Base-by-base conservation (phyloP, 2,113 vertebrate species). In the Pyxicephalus adspersus region DNA sequence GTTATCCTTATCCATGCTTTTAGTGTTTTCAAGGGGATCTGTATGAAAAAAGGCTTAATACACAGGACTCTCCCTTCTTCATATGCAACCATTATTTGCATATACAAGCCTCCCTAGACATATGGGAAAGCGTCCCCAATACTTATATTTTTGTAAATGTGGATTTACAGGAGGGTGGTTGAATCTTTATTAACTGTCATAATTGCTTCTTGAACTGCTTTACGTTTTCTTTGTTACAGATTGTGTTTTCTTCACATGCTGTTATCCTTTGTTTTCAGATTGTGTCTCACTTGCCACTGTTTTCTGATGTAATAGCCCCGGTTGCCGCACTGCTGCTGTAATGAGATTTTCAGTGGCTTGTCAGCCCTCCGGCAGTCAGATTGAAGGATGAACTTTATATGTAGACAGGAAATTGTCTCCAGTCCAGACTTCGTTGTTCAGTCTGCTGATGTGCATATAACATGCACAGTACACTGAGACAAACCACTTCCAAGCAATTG, bases 361-460 rank as follows among this genome's bases (percentile, higher is more conserved):
- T 83, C 86, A 86, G 84, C 79, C 86, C 87, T 87, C 65, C 83
- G 82, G 84, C 83, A 72, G 80, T 71, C 1, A 57, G 78, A 88
- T 87, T 84, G 76, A 87, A 84, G 86, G 89, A 83, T 82, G 85
- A 85, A 86, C 84, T 84, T 85, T 70, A 31, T 84, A 63, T 88
- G 76, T 86, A 87, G 89, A 74, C 63, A 68, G 76, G 75, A 85
- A 88, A 87, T 87, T 88, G 80, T 74, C 80, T 85, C 82, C 84
- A 86, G 77, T 85, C 83, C 84, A 87, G 77, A 78, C 83, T 0
- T 67, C 78, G 71, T 65, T 87, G 89, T 88, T 89, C 87, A 83
- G 87, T 83, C 86, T 83, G 57, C 52, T 85, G 52, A 85, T 84
- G 75, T 85, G 83, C 84, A 73, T 82, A 83, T 87, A 83, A 84